Evolutionary conservation across 2,888 invertebrate species (phyloP).

Genomic region (Nephrocerus scutellatus): DNA sequence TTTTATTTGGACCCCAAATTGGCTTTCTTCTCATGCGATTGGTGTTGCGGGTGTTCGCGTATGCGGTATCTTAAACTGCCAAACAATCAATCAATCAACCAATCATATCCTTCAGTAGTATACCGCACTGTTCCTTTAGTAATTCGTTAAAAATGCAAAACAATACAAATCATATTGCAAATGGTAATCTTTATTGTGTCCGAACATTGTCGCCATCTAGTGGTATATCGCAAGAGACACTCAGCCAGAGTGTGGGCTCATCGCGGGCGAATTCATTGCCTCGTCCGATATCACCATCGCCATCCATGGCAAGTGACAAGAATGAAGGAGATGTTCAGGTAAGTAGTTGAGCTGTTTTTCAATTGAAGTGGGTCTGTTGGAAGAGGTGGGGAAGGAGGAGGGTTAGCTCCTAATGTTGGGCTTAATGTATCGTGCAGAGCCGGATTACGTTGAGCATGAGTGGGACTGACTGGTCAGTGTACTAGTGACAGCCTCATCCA

Average conservation of each 20-base stretch:
- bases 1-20: no score
- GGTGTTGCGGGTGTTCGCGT: no score
- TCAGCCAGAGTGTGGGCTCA: constrained; percentile 55
- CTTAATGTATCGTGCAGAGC: no score
- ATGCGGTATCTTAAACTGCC: no score
- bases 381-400: no score
- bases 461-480: no score
- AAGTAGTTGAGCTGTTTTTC: constrained; percentile 20
- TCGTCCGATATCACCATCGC: constrained; percentile 82
- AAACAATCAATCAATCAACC: no score
- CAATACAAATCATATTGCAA: constrained; percentile 17
- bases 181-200: constrained; percentile 24
- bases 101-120: no score
- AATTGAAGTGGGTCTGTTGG: background rate
- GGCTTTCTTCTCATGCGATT: no score
- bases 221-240: constrained; percentile 56
- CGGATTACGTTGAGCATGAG: no score
- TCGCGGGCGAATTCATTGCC: constrained; percentile 62
- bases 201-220: constrained; percentile 56
- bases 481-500: no score
- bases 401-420: no score
- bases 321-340: constrained; percentile 76
- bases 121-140: constrained; percentile 2
- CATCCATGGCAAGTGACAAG: constrained; percentile 85
- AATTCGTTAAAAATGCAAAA: constrained; percentile 14